These are phyloP conservation scores for Halesus radiatus DNA, from an alignment of 1,140 invertebrate species.

Conservation along the genomic window DNA sequence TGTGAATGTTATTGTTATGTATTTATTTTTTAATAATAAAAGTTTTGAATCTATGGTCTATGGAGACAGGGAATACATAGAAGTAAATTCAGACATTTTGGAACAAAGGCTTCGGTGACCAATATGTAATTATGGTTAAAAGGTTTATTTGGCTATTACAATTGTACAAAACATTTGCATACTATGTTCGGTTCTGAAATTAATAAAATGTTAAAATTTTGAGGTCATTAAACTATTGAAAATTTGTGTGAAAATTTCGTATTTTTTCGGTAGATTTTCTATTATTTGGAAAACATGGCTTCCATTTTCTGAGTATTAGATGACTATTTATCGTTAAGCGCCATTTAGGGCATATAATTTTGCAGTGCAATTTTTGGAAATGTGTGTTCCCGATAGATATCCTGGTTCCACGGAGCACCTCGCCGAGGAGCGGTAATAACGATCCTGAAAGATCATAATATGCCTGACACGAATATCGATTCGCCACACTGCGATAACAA, in stretches of 20 bases:
- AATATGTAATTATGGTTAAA: not conserved
- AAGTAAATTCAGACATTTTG: too few species aligned
- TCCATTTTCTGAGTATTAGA: conserved; percentile 3
- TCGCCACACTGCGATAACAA: conserved; percentile 5
- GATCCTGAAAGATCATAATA: not conserved
- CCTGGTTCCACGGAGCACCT: not conserved
- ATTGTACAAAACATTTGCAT: not conserved
- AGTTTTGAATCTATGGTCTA: too few species aligned
- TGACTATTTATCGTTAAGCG: not conserved
- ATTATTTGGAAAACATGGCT: not conserved
- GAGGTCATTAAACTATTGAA: not conserved
- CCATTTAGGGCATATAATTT: not conserved
- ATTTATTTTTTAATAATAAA: too few species aligned
- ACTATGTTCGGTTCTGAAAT: not conserved
- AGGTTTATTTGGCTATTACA: not conserved
- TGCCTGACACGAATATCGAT: conserved; percentile 21
- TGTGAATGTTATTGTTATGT: too few species aligned
- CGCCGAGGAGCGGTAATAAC: not conserved
- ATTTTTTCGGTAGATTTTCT: not conserved
- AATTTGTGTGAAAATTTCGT: not conserved
- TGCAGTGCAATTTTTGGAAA: not conserved
- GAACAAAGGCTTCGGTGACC: too few species aligned
- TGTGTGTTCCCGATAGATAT: not conserved
- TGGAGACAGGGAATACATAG: too few species aligned
- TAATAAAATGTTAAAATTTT: not conserved